phyloP scores from a whole-genome alignment of 2,797 vertebrate genomes.

The Hirundo rustica region DNA sequence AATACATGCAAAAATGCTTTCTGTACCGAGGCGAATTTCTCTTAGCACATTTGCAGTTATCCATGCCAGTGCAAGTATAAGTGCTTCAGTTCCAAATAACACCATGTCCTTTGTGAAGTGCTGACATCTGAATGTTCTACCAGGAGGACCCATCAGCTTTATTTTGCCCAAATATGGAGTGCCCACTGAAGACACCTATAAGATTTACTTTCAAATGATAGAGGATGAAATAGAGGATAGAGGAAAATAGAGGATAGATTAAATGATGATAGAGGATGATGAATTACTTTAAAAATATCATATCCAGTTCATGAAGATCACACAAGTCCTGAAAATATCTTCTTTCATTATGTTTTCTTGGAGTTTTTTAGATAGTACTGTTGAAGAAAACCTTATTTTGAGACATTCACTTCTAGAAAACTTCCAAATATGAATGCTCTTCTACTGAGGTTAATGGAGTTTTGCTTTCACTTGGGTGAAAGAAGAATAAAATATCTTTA shows the following conservation, averaged over 20 bases:
- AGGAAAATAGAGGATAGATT: too few species aligned
- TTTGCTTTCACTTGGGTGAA: neutral
- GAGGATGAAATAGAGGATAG: neutral
- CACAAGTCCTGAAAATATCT: neutral
- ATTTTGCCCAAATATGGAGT: neutral
- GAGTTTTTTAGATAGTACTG: neutral
- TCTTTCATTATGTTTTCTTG: neutral
- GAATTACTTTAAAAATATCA: neutral
- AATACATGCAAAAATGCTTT: neutral
- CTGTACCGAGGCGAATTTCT: neutral
- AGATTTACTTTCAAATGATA: neutral
- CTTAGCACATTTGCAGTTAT: neutral
- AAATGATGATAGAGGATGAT: too few species aligned
- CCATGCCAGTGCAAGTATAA: neutral
- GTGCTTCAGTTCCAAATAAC: neutral
- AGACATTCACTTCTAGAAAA: neutral
- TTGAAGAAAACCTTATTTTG: neutral
- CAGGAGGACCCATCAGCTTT: fast-evolving
- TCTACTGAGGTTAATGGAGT: neutral
- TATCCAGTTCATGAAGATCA: neutral
- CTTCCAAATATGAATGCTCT: neutral
- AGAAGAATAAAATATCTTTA: neutral
- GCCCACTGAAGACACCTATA: neutral
- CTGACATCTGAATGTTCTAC: neutral
- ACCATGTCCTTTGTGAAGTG: neutral